These are phyloP conservation scores for Sinodicranocentrus sp. DNA, from an alignment of 2,888 invertebrate genomes.

Conservation along the genomic window DNA sequence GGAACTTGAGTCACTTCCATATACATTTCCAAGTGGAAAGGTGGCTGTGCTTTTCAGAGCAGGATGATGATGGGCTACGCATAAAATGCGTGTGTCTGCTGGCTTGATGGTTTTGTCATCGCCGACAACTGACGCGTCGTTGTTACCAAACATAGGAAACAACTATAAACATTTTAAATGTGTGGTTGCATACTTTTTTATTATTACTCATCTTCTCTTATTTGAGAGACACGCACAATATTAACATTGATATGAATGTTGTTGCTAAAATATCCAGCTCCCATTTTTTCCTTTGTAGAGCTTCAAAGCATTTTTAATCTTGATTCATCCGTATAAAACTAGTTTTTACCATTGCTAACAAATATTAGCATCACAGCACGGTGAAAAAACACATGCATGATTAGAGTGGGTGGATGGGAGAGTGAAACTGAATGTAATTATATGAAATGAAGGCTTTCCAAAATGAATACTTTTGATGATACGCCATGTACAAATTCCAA, in stretches of 20 bases:
- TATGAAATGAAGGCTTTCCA: neutral
- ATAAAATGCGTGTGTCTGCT: constrained; percentile 17
- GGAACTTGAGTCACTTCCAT: constrained; percentile 5
- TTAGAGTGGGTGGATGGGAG: neutral
- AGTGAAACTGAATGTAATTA: constrained; percentile 15
- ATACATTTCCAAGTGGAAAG: neutral
- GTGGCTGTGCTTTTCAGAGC: too few species aligned
- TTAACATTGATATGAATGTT: too few species aligned
- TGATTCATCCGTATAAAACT: too few species aligned
- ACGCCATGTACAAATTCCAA: neutral
- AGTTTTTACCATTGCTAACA: too few species aligned
- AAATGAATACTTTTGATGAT: neutral
- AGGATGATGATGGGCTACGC: constrained; percentile 25
- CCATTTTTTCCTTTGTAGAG: too few species aligned
- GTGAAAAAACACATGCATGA: neutral
- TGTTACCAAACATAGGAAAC: constrained; percentile 1
- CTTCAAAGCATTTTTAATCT: too few species aligned
- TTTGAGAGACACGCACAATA: neutral
- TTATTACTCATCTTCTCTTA: neutral
- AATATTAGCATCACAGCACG: too few species aligned
- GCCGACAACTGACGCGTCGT: constrained; percentile 21
- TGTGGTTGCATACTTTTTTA: constrained; percentile 1
- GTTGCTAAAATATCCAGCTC: too few species aligned
- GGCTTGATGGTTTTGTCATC: neutral
- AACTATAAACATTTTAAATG: neutral